phyloP scores from a whole-genome alignment of 2,888 invertebrate genomes.

The Leptopterna dolabrata region DNA sequence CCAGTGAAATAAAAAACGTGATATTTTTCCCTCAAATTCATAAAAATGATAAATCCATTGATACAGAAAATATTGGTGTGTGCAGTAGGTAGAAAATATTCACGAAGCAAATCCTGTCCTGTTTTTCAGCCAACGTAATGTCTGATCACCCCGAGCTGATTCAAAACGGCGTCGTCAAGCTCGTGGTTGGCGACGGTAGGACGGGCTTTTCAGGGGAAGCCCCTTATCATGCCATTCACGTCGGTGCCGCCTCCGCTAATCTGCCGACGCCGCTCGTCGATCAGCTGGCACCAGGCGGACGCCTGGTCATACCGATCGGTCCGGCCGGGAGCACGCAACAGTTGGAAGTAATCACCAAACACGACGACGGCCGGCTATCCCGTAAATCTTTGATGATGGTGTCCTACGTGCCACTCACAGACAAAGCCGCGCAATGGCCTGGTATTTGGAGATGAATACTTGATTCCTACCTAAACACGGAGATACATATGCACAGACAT shows the following conservation, averaged over 20 bases:
- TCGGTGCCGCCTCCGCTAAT: conserved; percentile 85
- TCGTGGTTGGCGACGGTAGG: conserved; percentile 88
- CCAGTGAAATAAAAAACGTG: no score
- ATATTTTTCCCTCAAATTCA: no score
- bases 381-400: conserved; percentile 90
- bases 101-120: no score
- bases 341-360: conserved; percentile 90
- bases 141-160: conserved; percentile 78
- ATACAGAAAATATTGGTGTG: no score
- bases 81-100: no score
- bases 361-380: conserved; percentile 78
- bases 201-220: conserved; percentile 78
- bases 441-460: background rate
- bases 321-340: conserved; percentile 86
- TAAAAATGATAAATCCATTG: no score
- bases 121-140: conserved; percentile 75
- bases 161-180: conserved; percentile 74
- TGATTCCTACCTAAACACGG: no score
- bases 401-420: conserved; percentile 96
- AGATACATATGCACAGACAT: no score
- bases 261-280: conserved; percentile 82
- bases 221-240: conserved; percentile 92
- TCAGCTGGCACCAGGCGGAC: conserved; percentile 90
- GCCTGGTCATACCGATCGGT: conserved; percentile 90
- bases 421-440: conserved; percentile 74